Evolutionary conservation across 2,113 vertebrate species (phyloP).

Genomic region (Cynoglossus semilaevis): DNA sequence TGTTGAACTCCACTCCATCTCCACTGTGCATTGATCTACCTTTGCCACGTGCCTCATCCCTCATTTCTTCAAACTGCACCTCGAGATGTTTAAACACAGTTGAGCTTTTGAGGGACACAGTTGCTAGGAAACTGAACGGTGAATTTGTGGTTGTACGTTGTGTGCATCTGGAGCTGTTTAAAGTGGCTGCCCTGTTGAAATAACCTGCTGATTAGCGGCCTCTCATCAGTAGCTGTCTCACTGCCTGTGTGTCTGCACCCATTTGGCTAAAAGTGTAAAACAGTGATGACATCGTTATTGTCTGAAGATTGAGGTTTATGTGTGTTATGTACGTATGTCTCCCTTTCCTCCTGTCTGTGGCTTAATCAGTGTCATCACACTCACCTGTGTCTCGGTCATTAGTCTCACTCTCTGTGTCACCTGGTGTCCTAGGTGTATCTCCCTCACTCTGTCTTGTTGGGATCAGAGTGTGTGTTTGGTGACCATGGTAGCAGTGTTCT

Average conservation of each 20-base stretch:
- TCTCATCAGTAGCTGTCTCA: conserved; percentile 42
- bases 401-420: no score
- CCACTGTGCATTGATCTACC: not conserved
- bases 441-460: no score
- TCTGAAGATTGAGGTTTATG: not conserved
- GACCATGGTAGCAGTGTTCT: no score
- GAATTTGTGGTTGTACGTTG: conserved; percentile 37
- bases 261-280: conserved; percentile 16
- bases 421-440: no score
- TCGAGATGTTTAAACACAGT: conserved; percentile 48
- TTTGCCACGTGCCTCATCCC: conserved; percentile 15
- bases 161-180: conserved; percentile 47
- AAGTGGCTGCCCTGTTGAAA: conserved; percentile 43
- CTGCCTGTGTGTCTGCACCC: conserved; percentile 6
- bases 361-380: no score
- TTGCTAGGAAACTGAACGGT: conserved; percentile 72
- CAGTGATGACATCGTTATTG: not conserved
- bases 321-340: no score
- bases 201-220: conserved; percentile 52
- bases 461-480: no score
- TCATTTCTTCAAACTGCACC: conserved; percentile 33
- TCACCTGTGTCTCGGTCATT: no score
- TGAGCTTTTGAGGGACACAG: conserved; percentile 52
- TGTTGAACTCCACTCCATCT: conserved; percentile 7
- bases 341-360: no score